Percentiles rank a stretch among this genome's conserved stretches.
These are phyloP conservation scores for Andrena bicolor DNA, from an alignment of 2,888 invertebrate genomes.

Conservation along the genomic window DNA sequence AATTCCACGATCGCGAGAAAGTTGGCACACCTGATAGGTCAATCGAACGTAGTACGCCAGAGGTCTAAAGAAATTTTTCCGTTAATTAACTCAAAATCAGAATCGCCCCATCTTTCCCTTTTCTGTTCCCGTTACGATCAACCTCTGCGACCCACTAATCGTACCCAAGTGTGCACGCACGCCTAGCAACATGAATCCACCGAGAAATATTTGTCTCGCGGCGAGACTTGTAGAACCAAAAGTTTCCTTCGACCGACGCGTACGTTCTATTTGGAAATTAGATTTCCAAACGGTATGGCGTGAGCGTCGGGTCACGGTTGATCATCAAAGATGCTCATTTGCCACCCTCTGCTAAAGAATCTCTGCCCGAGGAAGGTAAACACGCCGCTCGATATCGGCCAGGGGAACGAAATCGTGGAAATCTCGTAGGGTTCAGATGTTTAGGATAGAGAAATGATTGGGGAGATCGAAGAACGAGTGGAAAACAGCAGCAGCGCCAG, in stretches of 20 bases:
- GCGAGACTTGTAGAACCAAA: background rate
- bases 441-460: no score
- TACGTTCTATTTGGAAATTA: no score
- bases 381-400: conserved; percentile 12
- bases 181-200: conserved; percentile 19
- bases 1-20: background rate
- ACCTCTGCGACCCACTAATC: background rate
- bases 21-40: background rate
- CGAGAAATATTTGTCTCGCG: background rate
- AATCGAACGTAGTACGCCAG: no score
- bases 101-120: no score
- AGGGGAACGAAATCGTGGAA: background rate
- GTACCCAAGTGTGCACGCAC: background rate
- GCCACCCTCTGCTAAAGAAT: background rate
- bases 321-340: no score
- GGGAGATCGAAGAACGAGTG: no score
- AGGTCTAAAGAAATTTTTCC: no score
- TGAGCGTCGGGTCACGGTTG: no score
- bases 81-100: no score
- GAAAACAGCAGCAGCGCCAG: no score
- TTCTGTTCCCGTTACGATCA: background rate
- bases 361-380: background rate
- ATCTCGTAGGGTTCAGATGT: no score
- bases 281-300: no score
- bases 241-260: background rate